Evolutionary conservation across 2,888 invertebrate species (phyloP), one percentile per base, ranked within the genome.

Genomic region (Tromatobia lineatoria): DNA sequence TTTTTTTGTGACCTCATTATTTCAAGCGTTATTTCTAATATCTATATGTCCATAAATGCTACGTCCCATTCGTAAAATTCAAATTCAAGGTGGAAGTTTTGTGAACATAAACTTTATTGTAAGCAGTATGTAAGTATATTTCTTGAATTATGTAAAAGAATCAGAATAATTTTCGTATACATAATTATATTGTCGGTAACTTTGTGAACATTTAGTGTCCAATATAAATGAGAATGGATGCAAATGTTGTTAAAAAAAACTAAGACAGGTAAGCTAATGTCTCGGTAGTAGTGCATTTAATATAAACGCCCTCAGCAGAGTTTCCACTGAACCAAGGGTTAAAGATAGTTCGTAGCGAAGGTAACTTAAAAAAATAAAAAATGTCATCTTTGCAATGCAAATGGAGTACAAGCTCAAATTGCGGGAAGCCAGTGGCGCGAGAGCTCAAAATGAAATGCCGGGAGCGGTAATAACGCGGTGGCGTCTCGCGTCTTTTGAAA

Each of bases 371-470:
- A 34, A 50, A 70, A 34, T 25, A 67, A 47, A 42, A 52, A 34
- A 70, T 57, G 23, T 86, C 78, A 74, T 83, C 80, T 87, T 86
- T 86, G 87, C 86, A 87, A 86, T 86, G 87, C 87, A 87, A 87
- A 87, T 87, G 66, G 71, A 61, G 73, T 85, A 86, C 86, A 85
- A 81, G 85, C 80, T 85, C 82, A 86, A 87, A 87, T 87, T 87
- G 87, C 85, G 74, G 83, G 77, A 83, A 84, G 76, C 66, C 81
- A 75, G 81, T 80, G 73, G 83, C 79, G 79, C 76, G 71, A 61
- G 74, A 81, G 77, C 79, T 80, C 73, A 83, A 85, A 85, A 85
- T 83, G 86, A 86, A 86, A 87, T 82, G 86, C 86, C 82, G 80
- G 83, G 85, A 82, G 85, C 83, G 85, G 83, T 77, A 87, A 87